These are phyloP conservation scores for Anthopleura sola DNA, from an alignment of 64 coral and sea anemone species.

Conservation along the genomic window DNA sequence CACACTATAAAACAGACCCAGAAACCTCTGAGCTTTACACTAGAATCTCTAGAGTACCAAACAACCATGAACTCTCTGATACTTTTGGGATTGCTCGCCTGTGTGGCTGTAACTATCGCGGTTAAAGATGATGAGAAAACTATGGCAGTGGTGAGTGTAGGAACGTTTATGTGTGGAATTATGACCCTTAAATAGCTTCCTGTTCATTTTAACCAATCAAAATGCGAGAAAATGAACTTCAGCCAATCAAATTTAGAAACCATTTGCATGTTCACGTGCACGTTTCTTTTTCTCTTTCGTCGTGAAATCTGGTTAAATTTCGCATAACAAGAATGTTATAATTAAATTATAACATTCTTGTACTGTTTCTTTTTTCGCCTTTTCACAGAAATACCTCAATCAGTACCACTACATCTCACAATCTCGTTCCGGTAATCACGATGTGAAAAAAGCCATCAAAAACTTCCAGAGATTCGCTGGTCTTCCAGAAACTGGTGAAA, in stretches of 20 bases:
- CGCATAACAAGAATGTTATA: too few relatives aligned
- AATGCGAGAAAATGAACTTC: too few relatives aligned
- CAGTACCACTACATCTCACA: constrained; percentile 70
- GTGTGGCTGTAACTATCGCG: background rate
- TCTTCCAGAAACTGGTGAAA: constrained; percentile 25
- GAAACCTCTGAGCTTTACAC: background rate
- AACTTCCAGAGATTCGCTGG: constrained; percentile 69
- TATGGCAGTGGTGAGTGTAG: constrained; percentile 23
- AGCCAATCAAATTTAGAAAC: too few relatives aligned
- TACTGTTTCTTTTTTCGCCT: too few relatives aligned
- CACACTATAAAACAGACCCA: background rate
- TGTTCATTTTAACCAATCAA: too few relatives aligned
- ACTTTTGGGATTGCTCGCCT: constrained; percentile 14
- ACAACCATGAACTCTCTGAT: constrained; percentile 11
- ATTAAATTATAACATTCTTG: too few relatives aligned
- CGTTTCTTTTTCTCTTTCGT: too few relatives aligned
- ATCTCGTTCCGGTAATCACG: constrained; percentile 64
- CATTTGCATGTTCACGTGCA: too few relatives aligned
- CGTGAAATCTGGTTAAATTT: too few relatives aligned
- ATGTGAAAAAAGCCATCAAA: constrained; percentile 55
- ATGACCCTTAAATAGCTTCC: too few relatives aligned
- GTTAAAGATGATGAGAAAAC: constrained; percentile 26
- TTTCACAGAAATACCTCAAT: constrained; percentile 50
- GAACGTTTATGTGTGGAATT: background rate
- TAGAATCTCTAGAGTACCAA: constrained; percentile 18